A percentile compares a stretch with the other conserved stretches of the same genome.
phyloP scores from a whole-genome alignment of 2,113 vertebrate genomes.

The Brachypodius melanocephalos region DNA sequence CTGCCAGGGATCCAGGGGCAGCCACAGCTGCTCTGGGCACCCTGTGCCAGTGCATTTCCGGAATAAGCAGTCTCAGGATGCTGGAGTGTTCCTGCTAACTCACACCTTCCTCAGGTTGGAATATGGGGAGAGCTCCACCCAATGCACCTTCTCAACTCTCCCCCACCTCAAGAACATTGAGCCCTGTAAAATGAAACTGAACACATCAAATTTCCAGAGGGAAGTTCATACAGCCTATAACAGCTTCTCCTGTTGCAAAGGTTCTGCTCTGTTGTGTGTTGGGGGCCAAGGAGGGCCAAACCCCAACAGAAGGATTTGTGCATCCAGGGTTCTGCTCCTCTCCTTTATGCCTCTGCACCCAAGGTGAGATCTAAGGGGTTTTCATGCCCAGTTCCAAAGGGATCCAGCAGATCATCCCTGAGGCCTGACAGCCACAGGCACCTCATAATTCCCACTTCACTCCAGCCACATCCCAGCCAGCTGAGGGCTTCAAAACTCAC shows the following conservation, averaged over 20 bases:
- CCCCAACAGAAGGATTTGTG: background rate
- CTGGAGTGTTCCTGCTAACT: background rate
- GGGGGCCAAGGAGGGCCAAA: background rate
- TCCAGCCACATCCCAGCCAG: background rate
- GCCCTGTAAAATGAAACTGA: background rate
- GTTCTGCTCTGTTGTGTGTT: background rate
- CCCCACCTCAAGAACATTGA: background rate
- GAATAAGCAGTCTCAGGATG: background rate
- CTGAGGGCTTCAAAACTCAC: background rate
- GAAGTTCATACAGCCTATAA: background rate
- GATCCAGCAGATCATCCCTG: background rate
- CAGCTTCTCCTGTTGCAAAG: background rate
- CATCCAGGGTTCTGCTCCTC: background rate
- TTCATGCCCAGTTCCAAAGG: background rate
- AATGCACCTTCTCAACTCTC: background rate
- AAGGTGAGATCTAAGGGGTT: background rate
- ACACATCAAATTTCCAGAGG: background rate
- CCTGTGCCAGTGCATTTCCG: background rate
- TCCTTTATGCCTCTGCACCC: background rate
- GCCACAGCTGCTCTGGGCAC: background rate
- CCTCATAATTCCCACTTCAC: background rate
- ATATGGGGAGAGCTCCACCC: accelerated
- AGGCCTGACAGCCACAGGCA: background rate
- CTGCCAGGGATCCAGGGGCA: background rate
- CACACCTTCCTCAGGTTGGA: background rate